Evolutionary conservation across 1,140 invertebrate species (phyloP), one percentile per base, ranked within the genome.

Genomic region (Bombyx mandarina): DNA sequence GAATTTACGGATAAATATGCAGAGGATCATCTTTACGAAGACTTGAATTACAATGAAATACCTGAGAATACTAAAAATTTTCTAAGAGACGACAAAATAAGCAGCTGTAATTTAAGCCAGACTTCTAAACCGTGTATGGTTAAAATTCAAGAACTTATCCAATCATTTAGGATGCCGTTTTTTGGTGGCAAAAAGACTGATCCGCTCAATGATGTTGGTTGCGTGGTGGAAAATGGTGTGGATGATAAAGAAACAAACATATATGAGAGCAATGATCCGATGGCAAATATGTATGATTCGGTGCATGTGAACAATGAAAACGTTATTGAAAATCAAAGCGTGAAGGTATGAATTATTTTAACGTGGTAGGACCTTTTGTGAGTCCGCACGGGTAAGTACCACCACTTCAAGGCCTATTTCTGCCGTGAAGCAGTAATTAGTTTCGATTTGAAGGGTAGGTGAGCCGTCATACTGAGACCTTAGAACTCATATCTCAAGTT

Each of bases 1-100:
- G 77, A 77, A 58, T 9, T 66, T 2, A 66, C 60, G 53, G 75
- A 75, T 67, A 74, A 53, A 43, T 73, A 49, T 56, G 26, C 74
- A 48, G 83, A 86, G 43, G 83, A 86, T 54, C 83, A 86, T 69
- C 74, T 86, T 10, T 84, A 86, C 58, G 81, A 86, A 74, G 83
- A 86, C 58, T 59, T 86, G 12, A 77, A 74, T 65, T 86, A 86
- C 35, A 77, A 73, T 56, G 78, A 86, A 55, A 58, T 52, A 10
- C 62, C 65, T 52, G 65, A 61, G 7, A 67, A 64, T 48, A 57
- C 44, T 59, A 50, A 12, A 54, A 58, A 44, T 35, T n/a, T 10
- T 45, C 6, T 45, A 54, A 45, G 50, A 61, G 61, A 46, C 44
- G 18, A 45, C 7, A 52, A 52, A 46, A 22, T 12, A 64, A 59